A percentile compares a stretch with the other conserved stretches of the same genome.
phyloP scores from a whole-genome alignment of 2,113 vertebrate genomes.

The Excalfactoria chinensis region DNA sequence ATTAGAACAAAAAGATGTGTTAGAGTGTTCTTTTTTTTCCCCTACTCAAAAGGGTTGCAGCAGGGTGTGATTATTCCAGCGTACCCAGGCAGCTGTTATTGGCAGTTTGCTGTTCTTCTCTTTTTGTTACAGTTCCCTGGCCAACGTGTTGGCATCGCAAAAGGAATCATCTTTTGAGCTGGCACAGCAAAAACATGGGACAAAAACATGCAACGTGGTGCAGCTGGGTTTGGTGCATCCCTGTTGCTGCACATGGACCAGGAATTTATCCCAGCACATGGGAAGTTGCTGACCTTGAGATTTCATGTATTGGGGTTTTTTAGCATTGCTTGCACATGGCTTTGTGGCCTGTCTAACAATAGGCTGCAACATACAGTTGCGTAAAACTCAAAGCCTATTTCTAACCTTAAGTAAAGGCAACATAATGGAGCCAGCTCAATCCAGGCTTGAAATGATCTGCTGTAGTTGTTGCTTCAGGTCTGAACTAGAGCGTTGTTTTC shows the following conservation, averaged over 20 bases:
- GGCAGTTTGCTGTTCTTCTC: background rate
- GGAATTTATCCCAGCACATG: background rate
- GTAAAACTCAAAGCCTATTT: background rate
- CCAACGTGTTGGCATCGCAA: fast-evolving
- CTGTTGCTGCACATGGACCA: background rate
- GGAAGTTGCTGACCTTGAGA: background rate
- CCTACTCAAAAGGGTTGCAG: background rate
- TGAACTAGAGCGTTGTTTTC: background rate
- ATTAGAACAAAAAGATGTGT: background rate
- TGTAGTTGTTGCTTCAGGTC: background rate
- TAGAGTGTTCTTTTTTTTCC: background rate
- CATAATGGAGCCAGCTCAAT: background rate
- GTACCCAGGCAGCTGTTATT: background rate
- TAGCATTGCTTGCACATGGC: background rate
- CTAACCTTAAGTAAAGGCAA: background rate
- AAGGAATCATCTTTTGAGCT: background rate
- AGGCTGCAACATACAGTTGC: background rate
- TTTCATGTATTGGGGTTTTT: background rate
- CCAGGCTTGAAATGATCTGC: background rate
- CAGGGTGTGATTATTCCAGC: fast-evolving
- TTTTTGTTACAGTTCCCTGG: background rate
- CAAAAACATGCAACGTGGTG: background rate
- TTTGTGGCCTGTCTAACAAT: background rate
- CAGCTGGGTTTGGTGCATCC: fast-evolving
- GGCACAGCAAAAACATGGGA: background rate